These are phyloP conservation scores for Cotesia vestalis DNA, from an alignment of 1,140 invertebrate species.

Conservation along the genomic window DNA sequence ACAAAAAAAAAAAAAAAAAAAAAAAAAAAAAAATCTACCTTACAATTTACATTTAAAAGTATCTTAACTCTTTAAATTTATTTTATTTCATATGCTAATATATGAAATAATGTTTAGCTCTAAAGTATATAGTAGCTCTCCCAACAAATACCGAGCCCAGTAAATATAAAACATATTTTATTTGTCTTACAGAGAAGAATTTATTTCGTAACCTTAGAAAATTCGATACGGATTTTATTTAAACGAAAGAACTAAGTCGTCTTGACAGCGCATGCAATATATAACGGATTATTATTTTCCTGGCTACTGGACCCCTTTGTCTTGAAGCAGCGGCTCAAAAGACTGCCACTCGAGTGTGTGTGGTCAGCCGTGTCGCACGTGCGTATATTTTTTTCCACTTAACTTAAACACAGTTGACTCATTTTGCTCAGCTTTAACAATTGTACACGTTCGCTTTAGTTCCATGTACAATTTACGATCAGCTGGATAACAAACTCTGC, in stretches of 20 bases:
- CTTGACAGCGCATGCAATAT: background rate
- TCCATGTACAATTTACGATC: conserved; percentile 8
- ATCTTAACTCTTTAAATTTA: too few relatives aligned
- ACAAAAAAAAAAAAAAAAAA: background rate
- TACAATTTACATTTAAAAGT: too few relatives aligned
- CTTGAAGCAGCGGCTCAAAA: conserved; percentile 6
- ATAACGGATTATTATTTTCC: conserved; percentile 8
- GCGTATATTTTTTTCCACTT: conserved; percentile 23
- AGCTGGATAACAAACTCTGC: conserved; percentile 25
- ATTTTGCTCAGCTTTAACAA: conserved; percentile 22
- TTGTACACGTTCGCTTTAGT: background rate
- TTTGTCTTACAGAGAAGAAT: background rate
- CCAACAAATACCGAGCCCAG: too few relatives aligned
- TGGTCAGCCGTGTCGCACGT: conserved; percentile 34
- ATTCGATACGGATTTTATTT: conserved; percentile 1
- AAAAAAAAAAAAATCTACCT: background rate
- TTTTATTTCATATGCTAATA: too few relatives aligned
- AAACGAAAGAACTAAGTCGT: background rate
- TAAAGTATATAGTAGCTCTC: too few relatives aligned
- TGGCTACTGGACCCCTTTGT: conserved; percentile 7
- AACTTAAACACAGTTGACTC: conserved; percentile 23
- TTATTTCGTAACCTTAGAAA: background rate
- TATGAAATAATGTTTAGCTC: too few relatives aligned
- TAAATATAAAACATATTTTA: too few relatives aligned
- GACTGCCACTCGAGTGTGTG: conserved; percentile 18